phyloP scores from a whole-genome alignment of 2,797 vertebrate genomes.

The Smutsia gigantea region DNA sequence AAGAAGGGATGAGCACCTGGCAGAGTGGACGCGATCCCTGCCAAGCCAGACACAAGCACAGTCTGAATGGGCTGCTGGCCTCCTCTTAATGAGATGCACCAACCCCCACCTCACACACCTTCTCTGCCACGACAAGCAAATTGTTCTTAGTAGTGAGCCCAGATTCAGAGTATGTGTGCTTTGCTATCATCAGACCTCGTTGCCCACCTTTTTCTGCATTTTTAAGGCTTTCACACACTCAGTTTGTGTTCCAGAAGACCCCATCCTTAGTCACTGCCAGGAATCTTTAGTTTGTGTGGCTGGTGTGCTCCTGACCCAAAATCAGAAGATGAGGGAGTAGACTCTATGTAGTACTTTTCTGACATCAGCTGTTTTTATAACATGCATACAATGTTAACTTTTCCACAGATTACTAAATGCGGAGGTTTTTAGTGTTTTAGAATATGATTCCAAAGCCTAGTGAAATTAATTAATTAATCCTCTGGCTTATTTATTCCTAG shows the following conservation, averaged over 20 bases:
- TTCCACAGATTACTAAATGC: neutral
- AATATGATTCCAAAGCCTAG: conserved; percentile 29
- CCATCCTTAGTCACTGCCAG: neutral
- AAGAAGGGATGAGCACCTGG: neutral
- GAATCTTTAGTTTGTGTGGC: neutral
- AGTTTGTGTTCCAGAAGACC: neutral
- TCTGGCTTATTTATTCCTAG: conserved; percentile 26
- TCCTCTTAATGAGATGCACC: neutral
- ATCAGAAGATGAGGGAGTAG: neutral
- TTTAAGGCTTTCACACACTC: neutral
- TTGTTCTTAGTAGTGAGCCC: neutral
- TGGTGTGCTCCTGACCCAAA: neutral
- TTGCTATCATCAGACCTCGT: neutral
- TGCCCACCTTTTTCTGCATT: neutral
- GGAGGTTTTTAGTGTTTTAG: neutral
- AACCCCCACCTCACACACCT: neutral
- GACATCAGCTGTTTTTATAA: neutral
- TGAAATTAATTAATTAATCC: conserved; percentile 20
- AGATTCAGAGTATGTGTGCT: neutral
- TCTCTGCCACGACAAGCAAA: neutral
- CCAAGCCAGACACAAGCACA: neutral
- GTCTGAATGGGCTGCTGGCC: neutral
- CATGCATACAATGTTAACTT: neutral
- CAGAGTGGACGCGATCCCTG: neutral
- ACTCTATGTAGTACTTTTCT: neutral